These are phyloP conservation scores for Streblospio benedicti DNA, from an alignment of 1,140 invertebrate genomes.

Conservation along the genomic window DNA sequence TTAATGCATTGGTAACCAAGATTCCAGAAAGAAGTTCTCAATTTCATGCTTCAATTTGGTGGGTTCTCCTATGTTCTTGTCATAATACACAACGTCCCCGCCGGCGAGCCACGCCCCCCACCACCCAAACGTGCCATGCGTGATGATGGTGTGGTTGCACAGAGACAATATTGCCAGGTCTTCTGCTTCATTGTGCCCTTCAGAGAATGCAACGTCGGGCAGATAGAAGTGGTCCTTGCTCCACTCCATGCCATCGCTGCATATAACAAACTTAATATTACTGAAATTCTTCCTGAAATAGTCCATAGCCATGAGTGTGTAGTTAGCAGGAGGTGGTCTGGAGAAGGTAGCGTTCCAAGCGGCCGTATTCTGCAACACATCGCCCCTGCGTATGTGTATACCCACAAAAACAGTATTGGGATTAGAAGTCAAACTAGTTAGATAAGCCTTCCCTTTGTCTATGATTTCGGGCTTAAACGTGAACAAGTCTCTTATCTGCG, in stretches of 20 bases:
- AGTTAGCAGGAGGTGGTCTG: too few relatives aligned
- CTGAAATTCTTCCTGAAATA: neutral
- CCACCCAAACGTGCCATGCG: constrained; percentile 35
- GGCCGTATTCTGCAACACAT: neutral
- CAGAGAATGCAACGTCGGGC: neutral
- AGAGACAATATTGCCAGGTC: constrained; percentile 29
- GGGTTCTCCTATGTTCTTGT: too few relatives aligned
- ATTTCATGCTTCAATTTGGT: too few relatives aligned
- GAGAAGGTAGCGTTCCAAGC: too few relatives aligned
- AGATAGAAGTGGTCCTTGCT: neutral
- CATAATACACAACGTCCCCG: constrained; percentile 30
- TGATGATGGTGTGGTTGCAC: constrained; percentile 33
- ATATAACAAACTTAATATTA: neutral
- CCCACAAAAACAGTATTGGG: constrained; percentile 17
- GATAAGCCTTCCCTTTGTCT: constrained; percentile 1
- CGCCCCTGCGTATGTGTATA: too few relatives aligned
- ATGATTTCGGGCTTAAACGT: neutral
- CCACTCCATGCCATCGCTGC: constrained; percentile 2
- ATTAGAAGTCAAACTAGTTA: too few relatives aligned
- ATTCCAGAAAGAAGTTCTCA: too few relatives aligned
- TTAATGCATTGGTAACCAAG: too few relatives aligned
- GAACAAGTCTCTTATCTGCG: neutral
- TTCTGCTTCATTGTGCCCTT: constrained; percentile 23
- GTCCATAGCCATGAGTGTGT: neutral
- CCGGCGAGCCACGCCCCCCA: constrained; percentile 32